Base-by-base conservation (phyloP, 2,797 vertebrate genomes). In the Acrocephalus scirpaceus region DNA sequence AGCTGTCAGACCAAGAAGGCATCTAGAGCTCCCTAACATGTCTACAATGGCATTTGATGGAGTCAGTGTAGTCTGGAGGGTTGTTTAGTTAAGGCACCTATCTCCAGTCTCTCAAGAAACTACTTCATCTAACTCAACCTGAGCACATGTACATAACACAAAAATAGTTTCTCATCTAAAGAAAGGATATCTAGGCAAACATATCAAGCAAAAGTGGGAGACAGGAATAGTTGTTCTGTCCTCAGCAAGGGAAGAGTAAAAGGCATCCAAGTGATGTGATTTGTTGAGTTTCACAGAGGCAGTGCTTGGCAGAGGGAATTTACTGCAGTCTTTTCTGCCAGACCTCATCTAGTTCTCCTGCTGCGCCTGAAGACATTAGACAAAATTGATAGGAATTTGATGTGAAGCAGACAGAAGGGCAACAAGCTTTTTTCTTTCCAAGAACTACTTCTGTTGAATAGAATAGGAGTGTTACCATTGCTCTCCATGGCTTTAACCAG, bases 311-410 rank as follows among this genome's bases (percentile, higher is more conserved):
- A 92, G 48, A 82, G 16, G 51, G 44, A 94, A 76, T 92, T 86
- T 76, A 87, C 50, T 85, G 57, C 48, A 64, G 64, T 23, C 34
- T 58, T 89, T 73, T 74, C 81, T 92, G 84, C 71, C 86, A 91
- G 75, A 87, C 30, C 38, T 87, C 26, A 20, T 92, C 74, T 72
- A 50, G n/a, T 54, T 83, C 30, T 75, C 51, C 62, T 79, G 56
- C 72, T 85, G 48, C 0, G 6, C 48, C 34, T 74, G 75, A 95
- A 85, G 54, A 29, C 54, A 70, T 79, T 57, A 89, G 56, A 22
- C 23, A 91, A 92, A 92, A 96, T 40, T 95, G 73, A 88, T 69
- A 88, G 45, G 66, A 90, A 88, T 86, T 77, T 88, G 64, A 88
- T 86, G 57, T 71, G 90, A 73, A 89, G 42, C 53, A 91, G 86